phyloP scores from a whole-genome alignment of 2,797 vertebrate species.

The Silurus aristotelis region DNA sequence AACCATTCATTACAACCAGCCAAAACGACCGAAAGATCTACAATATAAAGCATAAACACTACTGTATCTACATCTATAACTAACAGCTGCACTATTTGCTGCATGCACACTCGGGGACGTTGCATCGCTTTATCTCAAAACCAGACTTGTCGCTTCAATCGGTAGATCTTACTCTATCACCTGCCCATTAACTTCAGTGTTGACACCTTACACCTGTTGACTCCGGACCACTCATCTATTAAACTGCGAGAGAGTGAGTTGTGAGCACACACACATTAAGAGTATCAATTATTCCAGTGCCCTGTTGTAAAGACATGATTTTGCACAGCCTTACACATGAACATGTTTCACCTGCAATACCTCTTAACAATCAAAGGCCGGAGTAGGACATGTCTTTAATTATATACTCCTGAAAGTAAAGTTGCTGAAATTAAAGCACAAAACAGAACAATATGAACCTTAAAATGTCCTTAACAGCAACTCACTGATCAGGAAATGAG shows the following conservation, averaged over 20 bases:
- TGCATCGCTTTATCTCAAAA: background rate
- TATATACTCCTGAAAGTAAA: background rate
- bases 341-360: background rate
- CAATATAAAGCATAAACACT: background rate
- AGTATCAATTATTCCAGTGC: background rate
- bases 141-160: constrained; percentile 32
- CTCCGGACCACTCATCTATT: constrained; percentile 30
- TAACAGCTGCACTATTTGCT: background rate
- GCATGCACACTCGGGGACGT: background rate
- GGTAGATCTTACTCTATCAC: constrained; percentile 18
- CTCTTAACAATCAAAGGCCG: background rate
- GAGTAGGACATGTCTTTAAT: constrained; percentile 36
- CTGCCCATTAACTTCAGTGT: constrained; percentile 13
- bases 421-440: too few relatives aligned
- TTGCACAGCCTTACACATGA: background rate
- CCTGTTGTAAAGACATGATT: background rate
- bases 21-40: background rate
- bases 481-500: too few relatives aligned
- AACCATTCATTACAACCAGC: background rate
- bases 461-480: too few relatives aligned
- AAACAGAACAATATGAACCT: too few relatives aligned
- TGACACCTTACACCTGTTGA: constrained; percentile 35
- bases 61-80: background rate
- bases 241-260: background rate
- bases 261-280: background rate